A percentile compares a stretch with the other conserved stretches of the same genome.
These are phyloP conservation scores for Malacoraja senta DNA, from an alignment of 2,797 vertebrate genomes.

Conservation along the genomic window DNA sequence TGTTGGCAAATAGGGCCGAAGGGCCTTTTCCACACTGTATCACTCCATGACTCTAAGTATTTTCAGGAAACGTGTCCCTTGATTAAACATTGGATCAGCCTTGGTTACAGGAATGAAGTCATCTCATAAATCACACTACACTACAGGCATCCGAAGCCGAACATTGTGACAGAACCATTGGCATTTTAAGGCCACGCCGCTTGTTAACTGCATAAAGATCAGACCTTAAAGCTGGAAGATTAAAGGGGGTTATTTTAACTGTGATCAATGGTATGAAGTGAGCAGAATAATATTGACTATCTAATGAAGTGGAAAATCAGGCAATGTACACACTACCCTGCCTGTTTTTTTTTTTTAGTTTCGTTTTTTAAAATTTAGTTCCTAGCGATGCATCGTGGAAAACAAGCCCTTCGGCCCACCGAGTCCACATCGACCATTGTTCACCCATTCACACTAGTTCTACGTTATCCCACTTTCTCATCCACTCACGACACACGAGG, in stretches of 20 bases:
- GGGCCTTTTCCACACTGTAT: too few relatives aligned
- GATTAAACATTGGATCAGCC: not conserved
- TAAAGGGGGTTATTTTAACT: not conserved
- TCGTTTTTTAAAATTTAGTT: too few relatives aligned
- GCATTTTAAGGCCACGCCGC: not conserved
- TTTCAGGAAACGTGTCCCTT: not conserved
- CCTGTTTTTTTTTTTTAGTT: too few relatives aligned
- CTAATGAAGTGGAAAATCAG: not conserved
- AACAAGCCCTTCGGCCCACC: too few relatives aligned
- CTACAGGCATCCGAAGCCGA: not conserved
- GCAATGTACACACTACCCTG: not conserved
- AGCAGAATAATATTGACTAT: not conserved
- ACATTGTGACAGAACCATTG: not conserved
- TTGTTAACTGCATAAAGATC: not conserved
- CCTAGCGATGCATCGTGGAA: too few relatives aligned
- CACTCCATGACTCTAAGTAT: not conserved
- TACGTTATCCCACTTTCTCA: too few relatives aligned
- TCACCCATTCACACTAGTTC: too few relatives aligned
- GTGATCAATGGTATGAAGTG: not conserved
- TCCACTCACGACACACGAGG: too few relatives aligned
- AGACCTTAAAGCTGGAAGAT: not conserved
- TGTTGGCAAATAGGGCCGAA: too few relatives aligned
- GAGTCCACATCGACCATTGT: too few relatives aligned
- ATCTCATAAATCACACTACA: not conserved
- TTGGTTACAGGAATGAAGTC: not conserved